Conservation (phyloP, 2,888 invertebrate genomes). For the Metallyticus violacea region DNA sequence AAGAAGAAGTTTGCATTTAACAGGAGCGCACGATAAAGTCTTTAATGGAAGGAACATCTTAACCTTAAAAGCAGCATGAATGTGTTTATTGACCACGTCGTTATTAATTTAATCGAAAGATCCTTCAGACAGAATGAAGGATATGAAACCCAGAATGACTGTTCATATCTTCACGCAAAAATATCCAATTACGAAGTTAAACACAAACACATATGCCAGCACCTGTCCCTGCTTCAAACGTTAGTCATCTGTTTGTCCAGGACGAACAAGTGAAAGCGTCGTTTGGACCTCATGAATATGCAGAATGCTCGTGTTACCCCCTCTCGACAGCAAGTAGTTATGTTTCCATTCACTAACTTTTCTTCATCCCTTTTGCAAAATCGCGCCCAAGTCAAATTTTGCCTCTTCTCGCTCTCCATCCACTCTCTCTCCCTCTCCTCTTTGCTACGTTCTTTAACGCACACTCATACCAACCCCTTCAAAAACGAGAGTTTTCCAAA, state of each 20-base stretch:
- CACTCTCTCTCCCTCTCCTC: not conserved
- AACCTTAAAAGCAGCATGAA: no score
- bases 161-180: not conserved
- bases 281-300: constrained; percentile 23
- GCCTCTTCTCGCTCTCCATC: not conserved
- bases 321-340: constrained; percentile 24
- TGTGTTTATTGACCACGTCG: not conserved
- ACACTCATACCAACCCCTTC: not conserved
- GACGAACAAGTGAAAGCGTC: constrained; percentile 1
- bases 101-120: not conserved
- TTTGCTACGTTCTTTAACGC: not conserved
- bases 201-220: not conserved
- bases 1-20: no score
- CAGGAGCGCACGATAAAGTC: no score
- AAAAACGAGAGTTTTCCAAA: constrained; percentile 30
- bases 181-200: not conserved
- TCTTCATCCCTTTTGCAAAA: constrained; percentile 17
- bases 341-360: constrained; percentile 32
- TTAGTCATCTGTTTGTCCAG: not conserved
- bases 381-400: constrained; percentile 22
- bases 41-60: no score
- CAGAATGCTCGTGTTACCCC: constrained; percentile 9
- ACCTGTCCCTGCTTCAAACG: not conserved
- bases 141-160: no score
- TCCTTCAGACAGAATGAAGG: not conserved